These are phyloP conservation scores for Perca schrenkii DNA, from an alignment of 2,113 vertebrate genomes.

Conservation along the genomic window DNA sequence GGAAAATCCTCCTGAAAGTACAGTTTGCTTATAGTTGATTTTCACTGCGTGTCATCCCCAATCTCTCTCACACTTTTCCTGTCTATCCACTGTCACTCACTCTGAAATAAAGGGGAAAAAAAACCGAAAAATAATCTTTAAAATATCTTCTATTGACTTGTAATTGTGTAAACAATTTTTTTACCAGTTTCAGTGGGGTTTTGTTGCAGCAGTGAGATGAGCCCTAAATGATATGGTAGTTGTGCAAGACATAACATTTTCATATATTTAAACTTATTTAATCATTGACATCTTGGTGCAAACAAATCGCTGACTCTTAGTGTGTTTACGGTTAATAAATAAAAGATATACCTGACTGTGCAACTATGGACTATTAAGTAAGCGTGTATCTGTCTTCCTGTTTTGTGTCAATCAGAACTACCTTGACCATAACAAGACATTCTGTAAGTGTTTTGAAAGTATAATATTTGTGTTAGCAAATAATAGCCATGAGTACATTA, in stretches of 20 bases:
- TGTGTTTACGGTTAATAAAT: constrained; percentile 47
- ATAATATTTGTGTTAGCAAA: constrained; percentile 17
- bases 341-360: constrained; percentile 7
- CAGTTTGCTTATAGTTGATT: neutral
- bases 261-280: constrained; percentile 15
- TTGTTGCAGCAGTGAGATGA: neutral
- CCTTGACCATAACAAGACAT: constrained; percentile 4
- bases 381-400: neutral
- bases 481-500: neutral
- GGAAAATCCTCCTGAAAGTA: neutral
- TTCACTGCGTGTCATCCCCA: neutral
- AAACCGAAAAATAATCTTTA: too few relatives aligned
- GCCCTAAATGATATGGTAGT: neutral
- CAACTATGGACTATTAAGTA: neutral
- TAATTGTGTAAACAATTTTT: too few relatives aligned
- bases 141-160: too few relatives aligned
- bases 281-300: constrained; percentile 32
- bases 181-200: too few relatives aligned
- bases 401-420: neutral
- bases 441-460: constrained; percentile 26
- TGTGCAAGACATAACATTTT: neutral
- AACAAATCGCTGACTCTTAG: neutral
- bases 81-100: too few relatives aligned
- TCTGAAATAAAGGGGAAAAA: too few relatives aligned
- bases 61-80: too few relatives aligned